Base-by-base conservation (phyloP, 1,140 invertebrate species). In the Sycophila sp. region DNA sequence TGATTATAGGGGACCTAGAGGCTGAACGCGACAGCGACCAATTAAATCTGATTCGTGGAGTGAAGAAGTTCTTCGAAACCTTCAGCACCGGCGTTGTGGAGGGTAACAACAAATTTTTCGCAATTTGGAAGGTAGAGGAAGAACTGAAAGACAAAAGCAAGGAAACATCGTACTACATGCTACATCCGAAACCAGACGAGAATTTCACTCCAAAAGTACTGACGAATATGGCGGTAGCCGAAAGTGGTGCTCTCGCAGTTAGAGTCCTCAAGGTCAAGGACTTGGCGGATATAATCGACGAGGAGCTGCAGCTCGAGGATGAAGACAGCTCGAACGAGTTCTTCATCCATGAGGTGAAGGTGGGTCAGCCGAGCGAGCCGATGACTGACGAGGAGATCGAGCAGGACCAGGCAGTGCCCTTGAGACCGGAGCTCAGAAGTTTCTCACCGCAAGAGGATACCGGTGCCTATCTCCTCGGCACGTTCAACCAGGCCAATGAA, bases 361-460 rank as follows among this genome's bases (percentile, higher is more conserved):
- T 76, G 5, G n/a, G 72, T 0, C 74, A 76, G 0, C 72, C 80
- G 0, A 75, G 80, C 1, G 28, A 74, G 6, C 38, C 71, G 1
- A 74, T 85, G 77, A 80, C 75, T 0, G 71, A 78, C 0, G 80
- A 84, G 10, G 83, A 86, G 19, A 75, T 85, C 4, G 78, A 82
- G 8, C 42, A 63, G 2, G 83, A 83, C 13, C 83, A 79, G 53
- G 19, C 56, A 11, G 74, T 36, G 4, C 69, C 78, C 0, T 58
- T 77, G 0, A 78, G 75, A 68, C 82, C 83, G 0, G 77, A 83
- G 11, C 19, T 81, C 2, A 67, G 78, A 32, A 64, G 73, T 47
- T 86, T 82, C 30, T 30, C 22, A 2, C 71, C 51, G 6, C 24
- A 80, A 6, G 73, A 70, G 15, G 79, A 84, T 0, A 77, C 64